Base-by-base conservation (phyloP, 1,140 invertebrate species). In the Thalassaphorura encarpata region DNA sequence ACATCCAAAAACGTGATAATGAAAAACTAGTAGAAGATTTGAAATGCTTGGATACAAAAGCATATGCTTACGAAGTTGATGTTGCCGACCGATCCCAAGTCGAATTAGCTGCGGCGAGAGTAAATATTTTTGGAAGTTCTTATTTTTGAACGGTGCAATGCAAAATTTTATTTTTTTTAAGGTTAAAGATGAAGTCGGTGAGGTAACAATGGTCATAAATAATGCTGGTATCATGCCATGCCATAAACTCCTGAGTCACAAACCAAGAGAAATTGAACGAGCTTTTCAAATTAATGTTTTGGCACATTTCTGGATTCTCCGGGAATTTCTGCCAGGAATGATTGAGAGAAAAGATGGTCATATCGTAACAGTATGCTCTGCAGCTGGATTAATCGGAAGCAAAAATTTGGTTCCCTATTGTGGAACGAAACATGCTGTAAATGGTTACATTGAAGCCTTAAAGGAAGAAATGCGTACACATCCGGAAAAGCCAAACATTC, bases 151-250 rank as follows among this genome's bases (percentile, higher is more conserved):
- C 4, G 23, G 13, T 27, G 6, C 5, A 13, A 27, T 26, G 23
- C 23, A 11, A 45, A 15, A 45, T 45, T 45, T 21, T 54, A 28
- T 54, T 43, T 33, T 43, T 2, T 41, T 46, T 26, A 40, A 56
- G 54, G 59, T 62, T 5, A 36, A 27, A 31, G 23, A 36, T 11
- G 56, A 62, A 36, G 48, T 73, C 16, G 81, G 81, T 18, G 72
- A 77, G 66, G 71, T 84, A 3, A 80, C 78, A 33, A 80, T 90
- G 55, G 69, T 90, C 49, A 73, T 91, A 0, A 91, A 91, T 72
- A 93, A 93, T 74, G 89, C 89, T 1, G 89, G 88, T n/a, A 85
- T 93, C 41, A 87, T 90, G 82, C 85, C 85, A 1, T 83, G 82
- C 66, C 79, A 83, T 63, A 73, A 80, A 0, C 76, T 92, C 8